Evolutionary conservation across 1,140 invertebrate genomes (phyloP).

Genomic region (Drosophila willistoni): DNA sequence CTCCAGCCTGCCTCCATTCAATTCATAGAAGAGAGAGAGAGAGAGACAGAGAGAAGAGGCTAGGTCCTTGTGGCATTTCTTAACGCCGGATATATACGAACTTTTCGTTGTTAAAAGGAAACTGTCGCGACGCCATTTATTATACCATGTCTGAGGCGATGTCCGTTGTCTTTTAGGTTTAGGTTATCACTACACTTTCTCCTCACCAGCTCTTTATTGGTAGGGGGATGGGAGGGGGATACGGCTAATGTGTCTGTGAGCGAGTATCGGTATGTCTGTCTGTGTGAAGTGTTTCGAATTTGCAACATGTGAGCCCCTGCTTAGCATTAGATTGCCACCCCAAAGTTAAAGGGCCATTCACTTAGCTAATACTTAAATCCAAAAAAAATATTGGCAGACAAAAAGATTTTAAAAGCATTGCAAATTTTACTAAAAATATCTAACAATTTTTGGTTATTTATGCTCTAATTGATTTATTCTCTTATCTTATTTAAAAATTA

Average conservation of each 20-base stretch:
- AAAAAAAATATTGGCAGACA: background rate
- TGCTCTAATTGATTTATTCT: too few relatives aligned
- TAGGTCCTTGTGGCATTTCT: conserved; percentile 45
- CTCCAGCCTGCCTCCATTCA: conserved; percentile 12
- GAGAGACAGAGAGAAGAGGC: background rate
- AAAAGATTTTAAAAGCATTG: background rate
- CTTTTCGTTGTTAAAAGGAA: conserved; percentile 73
- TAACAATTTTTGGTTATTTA: background rate
- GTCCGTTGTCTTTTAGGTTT: conserved; percentile 61
- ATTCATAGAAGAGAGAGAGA: background rate
- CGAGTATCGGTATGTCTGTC: conserved; percentile 7
- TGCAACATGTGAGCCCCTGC: conserved; percentile 39
- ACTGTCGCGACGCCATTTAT: conserved; percentile 83
- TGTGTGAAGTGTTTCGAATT: conserved; percentile 44
- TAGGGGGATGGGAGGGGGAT: conserved; percentile 33
- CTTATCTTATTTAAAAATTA: too few relatives aligned
- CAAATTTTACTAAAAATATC: background rate
- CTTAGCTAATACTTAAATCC: background rate
- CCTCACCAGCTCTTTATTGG: conserved; percentile 9
- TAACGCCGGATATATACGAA: conserved; percentile 49
- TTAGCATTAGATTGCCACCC: background rate
- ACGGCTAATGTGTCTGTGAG: conserved; percentile 59
- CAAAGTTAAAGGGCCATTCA: conserved; percentile 1
- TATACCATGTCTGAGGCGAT: conserved; percentile 75
- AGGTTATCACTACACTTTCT: conserved; percentile 8